Evolutionary conservation across 2,888 invertebrate genomes (phyloP), one percentile per base, ranked within the genome.

Genomic region (Phragmatobia fuliginosa): DNA sequence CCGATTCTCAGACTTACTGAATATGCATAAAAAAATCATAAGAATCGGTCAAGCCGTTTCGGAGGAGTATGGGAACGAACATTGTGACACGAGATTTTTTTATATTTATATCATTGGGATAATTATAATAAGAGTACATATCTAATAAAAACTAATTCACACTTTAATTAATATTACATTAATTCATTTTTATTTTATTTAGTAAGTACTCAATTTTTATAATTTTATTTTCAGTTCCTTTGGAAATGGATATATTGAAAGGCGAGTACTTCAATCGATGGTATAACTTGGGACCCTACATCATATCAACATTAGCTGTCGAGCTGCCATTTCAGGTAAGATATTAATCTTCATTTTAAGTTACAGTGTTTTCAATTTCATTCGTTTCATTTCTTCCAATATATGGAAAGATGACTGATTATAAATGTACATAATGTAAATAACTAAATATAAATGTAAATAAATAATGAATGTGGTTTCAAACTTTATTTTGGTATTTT

Each of bases 241-340:
- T 98, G 83, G 99, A 99, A 93, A 98, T 98, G 97, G 96, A 97
- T 67, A 97, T 98, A 84, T 93, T 99, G 74, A 96, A 97, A 80
- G 96, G 98, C 75, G 99, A 99, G 91, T 98, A 99, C 89, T 98
- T 98, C 82, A 99, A 99, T 94, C 96, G 98, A 87, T 99, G 99
- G 99, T 99, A 99, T 90, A 97, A 97, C 79, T 92, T 99, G 74
- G 97, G 97, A 66, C 98, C 99, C 0, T 99, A 99, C 90, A 97
- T 98, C 84, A 93, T 98, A 74, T 98, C 99, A 69, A 96, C 98
- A 88, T 95, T 99, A 72, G 96, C 98, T 72, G 97, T 99, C 62
- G 99, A 99, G 91, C 96, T 99, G 92, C 99, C 99, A 31, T 98
- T 99, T 87, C 97, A 97, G 94, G 97, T 97, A 78, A 91, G 91